Evolutionary conservation across 2,888 invertebrate species (phyloP).

Genomic region (Tortrix viridana): DNA sequence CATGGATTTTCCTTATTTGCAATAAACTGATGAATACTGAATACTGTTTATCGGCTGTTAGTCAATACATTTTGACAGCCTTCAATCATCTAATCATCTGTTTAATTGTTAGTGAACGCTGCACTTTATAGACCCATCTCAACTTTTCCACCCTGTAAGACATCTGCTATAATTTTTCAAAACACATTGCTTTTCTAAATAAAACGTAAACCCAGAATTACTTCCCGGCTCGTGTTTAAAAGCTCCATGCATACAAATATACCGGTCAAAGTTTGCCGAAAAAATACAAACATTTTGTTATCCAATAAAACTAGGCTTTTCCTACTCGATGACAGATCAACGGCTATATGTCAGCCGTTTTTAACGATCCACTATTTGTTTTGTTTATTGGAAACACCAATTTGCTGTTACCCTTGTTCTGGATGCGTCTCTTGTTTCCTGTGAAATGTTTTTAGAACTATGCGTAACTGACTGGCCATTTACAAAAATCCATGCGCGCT

Average conservation of each 20-base stretch:
- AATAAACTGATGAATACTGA: no score
- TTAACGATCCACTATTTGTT: constrained; percentile 12
- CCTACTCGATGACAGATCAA: constrained; percentile 8
- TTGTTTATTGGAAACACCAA: not conserved
- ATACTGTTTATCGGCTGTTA: no score
- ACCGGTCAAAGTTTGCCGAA: constrained; percentile 1
- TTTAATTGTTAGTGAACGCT: no score
- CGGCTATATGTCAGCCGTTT: constrained; percentile 4
- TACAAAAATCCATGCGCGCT: no score
- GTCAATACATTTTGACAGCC: no score
- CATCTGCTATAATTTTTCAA: no score
- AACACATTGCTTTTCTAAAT: no score
- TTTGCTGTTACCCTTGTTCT: not conserved
- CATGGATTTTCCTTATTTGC: no score
- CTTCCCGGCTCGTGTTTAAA: not conserved
- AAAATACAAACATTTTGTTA: constrained; percentile 7
- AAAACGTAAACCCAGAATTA: not conserved
- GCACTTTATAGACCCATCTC: no score
- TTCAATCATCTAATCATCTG: no score
- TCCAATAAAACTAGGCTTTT: constrained; percentile 11
- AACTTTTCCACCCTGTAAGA: no score
- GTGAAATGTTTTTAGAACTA: constrained; percentile 1
- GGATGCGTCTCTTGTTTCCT: no score
- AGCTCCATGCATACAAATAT: not conserved
- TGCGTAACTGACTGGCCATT: not conserved